Conservation (phyloP, 1,140 invertebrate species). For the Octopus sinensis region DNA sequence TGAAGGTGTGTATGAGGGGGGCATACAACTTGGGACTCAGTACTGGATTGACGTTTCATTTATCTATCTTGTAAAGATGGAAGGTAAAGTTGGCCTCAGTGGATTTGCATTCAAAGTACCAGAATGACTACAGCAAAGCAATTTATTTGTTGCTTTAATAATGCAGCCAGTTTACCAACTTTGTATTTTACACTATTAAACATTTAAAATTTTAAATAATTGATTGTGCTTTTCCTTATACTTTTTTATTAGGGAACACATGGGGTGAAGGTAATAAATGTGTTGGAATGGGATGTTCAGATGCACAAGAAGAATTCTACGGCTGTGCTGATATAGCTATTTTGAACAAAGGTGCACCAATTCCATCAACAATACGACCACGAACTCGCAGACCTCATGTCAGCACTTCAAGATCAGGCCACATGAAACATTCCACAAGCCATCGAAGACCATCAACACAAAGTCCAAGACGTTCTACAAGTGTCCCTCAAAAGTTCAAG, state of each 20-base stretch:
- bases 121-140: neutral
- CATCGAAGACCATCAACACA: neutral
- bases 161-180: neutral
- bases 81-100: no score
- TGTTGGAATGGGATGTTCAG: slow-evolving; percentile 32
- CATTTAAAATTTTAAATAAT: neutral
- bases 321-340: slow-evolving; percentile 43
- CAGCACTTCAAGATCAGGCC: neutral
- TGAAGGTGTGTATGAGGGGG: no score
- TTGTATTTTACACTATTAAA: neutral
- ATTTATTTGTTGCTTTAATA: neutral
- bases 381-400: neutral
- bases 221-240: neutral
- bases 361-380: neutral
- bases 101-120: neutral
- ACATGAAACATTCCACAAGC: neutral
- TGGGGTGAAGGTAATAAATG: slow-evolving; percentile 19
- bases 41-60: no score
- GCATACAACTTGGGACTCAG: no score
- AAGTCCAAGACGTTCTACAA: neutral
- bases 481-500: neutral
- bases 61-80: no score
- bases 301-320: slow-evolving; percentile 44
- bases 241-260: slow-evolving; percentile 22
- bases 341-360: neutral